A percentile compares a stretch with the other conserved stretches of the same genome.
These are phyloP conservation scores for Alloplasta piceator DNA, from an alignment of 2,888 invertebrate genomes.

Conservation along the genomic window DNA sequence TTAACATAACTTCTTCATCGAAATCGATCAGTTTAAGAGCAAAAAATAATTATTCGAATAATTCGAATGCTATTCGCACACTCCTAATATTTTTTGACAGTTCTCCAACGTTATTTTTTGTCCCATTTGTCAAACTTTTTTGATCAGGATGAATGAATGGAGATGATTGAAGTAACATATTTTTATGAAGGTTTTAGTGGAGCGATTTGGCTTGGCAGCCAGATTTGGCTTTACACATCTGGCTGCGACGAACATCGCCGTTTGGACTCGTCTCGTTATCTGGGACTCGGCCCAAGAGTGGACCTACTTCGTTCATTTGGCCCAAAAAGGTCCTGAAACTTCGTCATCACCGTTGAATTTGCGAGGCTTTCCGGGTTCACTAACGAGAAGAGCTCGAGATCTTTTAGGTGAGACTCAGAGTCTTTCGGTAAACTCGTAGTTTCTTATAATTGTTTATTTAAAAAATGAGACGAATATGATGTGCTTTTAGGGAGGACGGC, in stretches of 20 bases:
- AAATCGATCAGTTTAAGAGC: no score
- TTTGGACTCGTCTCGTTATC: conserved; percentile 84
- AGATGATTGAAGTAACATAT: no score
- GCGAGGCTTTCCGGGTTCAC: conserved; percentile 82
- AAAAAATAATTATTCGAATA: no score
- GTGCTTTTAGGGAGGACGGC: conserved; percentile 56
- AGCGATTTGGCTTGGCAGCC: conserved; percentile 84
- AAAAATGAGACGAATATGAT: neutral
- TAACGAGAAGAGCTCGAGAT: conserved; percentile 79
- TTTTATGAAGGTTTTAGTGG: conserved; percentile 83
- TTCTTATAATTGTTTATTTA: conserved; percentile 25
- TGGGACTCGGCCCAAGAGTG: conserved; percentile 85
- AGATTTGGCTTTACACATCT: conserved; percentile 85
- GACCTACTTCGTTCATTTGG: conserved; percentile 84
- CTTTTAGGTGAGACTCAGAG: conserved; percentile 72
- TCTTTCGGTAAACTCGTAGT: neutral
- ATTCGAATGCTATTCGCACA: no score
- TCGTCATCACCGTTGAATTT: conserved; percentile 82
- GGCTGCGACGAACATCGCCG: conserved; percentile 85
- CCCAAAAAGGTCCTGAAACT: conserved; percentile 78
- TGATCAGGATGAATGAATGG: no score
- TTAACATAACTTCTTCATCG: no score
- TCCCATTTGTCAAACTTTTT: no score
- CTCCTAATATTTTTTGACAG: no score
- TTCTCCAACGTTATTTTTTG: no score